Evolutionary conservation across 35 echinoderm and acorn worm species (phyloP), one percentile per base, ranked within the genome.

Genomic region (Hemicentrotus pulcherrimus): DNA sequence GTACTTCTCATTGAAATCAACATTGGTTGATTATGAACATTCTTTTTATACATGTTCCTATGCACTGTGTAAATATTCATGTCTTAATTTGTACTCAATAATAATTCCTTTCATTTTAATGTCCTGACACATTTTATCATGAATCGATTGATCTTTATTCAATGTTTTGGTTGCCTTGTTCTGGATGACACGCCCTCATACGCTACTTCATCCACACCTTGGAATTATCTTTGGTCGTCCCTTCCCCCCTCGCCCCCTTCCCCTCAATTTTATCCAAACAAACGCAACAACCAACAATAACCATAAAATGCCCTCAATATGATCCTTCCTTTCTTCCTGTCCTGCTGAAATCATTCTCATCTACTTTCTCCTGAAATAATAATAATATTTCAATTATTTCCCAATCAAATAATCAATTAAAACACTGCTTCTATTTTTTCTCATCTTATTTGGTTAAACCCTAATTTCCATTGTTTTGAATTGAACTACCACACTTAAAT

Each of bases 111-210:
- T 70, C 22, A n/a, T 78, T 59, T 28, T 78, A 18, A 78, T 78
- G 22, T 78, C 19, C 5, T n/a, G 61, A 71, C 65, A 78, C 19
- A 59, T 78, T n/a, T 8, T 28, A 78, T 78, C 65, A 78, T 78
- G 28, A 78, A 78, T 78, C 15, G 28, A 78, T 78, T 78, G 24
- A 78, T 78, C 65, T 28, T 78, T 78, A 78, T 78, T 22, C 28
- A n/a, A 78, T 78, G 65, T 78, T n/a, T 78, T 78, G 65, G 28
- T n/a, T 78, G 65, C 65, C 65, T 78, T 78, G 65, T 78, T 78
- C 65, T 78, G 65, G 65, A 78, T 8, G 19, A n/a, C 19, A 28
- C 28, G 65, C 19, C 65, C 24, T 78, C 28, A 78, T 78, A 7
- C 8, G 65, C 65, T 78, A 78, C 65, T 28, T 78, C 2, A 78